These are phyloP conservation scores for Novumbra hubbsi DNA, from an alignment of 2,797 vertebrate genomes.

Conservation along the genomic window DNA sequence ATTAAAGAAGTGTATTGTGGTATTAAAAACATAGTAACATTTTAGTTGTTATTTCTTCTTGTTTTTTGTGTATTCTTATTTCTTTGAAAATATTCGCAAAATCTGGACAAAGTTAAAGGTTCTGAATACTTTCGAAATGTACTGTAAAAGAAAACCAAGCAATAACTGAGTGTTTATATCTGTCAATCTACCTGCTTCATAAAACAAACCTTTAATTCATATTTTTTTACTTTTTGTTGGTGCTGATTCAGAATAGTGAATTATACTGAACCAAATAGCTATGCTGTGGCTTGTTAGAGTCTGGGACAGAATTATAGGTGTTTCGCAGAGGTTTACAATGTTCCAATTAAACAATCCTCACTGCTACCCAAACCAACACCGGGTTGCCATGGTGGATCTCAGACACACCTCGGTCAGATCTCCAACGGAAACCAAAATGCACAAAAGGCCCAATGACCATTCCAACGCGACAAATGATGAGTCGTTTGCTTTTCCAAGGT, in stretches of 20 bases:
- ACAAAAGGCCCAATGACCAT: background rate
- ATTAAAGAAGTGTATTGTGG: no score
- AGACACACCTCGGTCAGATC: background rate
- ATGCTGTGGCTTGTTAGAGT: background rate
- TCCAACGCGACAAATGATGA: background rate
- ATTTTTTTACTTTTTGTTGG: background rate
- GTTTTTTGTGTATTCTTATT: no score
- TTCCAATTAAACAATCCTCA: background rate
- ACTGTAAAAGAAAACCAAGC: background rate
- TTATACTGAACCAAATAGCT: background rate
- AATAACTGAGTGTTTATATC: no score
- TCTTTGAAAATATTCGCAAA: background rate
- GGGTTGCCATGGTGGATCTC: background rate
- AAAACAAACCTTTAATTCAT: no score
- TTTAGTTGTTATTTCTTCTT: no score
- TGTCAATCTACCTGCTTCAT: no score
- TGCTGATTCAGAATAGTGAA: background rate
- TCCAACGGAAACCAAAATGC: background rate
- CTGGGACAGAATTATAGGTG: background rate
- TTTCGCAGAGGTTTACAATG: background rate
- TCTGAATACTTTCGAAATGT: background rate
- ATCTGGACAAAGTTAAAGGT: background rate
- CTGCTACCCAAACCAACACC: background rate
- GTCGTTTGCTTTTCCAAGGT: background rate
- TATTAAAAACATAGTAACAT: no score